Evolutionary conservation across 2,113 vertebrate species (phyloP).

Genomic region (Panurus biarmicus): DNA sequence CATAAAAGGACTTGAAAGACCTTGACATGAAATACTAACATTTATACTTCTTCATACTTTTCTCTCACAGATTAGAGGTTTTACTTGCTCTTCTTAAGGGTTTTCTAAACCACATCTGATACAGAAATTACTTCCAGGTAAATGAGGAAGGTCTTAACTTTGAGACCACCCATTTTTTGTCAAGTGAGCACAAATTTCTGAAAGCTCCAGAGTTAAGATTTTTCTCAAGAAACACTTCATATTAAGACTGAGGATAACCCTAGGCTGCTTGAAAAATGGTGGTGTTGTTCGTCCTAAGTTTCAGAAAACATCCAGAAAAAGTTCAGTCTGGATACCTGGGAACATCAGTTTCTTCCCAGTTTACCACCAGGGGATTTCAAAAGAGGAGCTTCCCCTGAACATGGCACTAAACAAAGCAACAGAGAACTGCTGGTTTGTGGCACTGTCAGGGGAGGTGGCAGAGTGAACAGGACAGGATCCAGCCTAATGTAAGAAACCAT

Average conservation of each 20-base stretch:
- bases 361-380: not conserved
- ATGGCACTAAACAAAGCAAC: not conserved
- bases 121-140: not conserved
- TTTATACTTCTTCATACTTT: not conserved
- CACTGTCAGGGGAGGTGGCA: not conserved
- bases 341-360: not conserved
- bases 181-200: not conserved
- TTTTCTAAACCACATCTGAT: not conserved
- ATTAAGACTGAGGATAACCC: not conserved
- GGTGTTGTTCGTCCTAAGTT: not conserved
- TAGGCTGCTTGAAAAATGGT: not conserved
- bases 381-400: not conserved
- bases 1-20: not conserved
- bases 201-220: not conserved
- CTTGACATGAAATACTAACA: not conserved
- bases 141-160: not conserved
- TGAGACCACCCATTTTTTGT: not conserved
- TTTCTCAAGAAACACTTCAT: not conserved
- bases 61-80: not conserved
- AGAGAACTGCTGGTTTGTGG: not conserved
- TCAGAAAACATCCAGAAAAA: not conserved
- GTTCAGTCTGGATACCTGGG: not conserved
- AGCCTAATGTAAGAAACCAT: not conserved
- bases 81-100: not conserved
- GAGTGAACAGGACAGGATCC: not conserved